Base-by-base conservation (phyloP, 1,140 invertebrate genomes). In the Dreissena rostriformis region DNA sequence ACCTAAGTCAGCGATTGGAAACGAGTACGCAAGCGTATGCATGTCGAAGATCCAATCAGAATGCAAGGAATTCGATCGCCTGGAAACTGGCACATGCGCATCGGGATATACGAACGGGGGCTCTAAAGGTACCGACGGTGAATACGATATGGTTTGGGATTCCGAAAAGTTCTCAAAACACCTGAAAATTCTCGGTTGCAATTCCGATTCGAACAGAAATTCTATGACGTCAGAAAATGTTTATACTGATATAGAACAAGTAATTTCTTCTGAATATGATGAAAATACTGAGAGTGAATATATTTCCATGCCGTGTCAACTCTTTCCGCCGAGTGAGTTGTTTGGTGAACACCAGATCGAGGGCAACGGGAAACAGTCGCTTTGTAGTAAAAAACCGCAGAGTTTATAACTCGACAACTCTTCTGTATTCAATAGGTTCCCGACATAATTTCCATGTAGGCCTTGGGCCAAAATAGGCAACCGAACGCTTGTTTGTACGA, bases 71-170 rank as follows among this genome's bases (percentile, higher is more conserved):
- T 68, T 61, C 28, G 71, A 74, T 14, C 39, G 39, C 49, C 8
- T 73, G 12, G 80, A n/a, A 10, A 24, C 15, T 26, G 70, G 80
- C 12, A 71, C 80, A 15, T 81, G 78, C 28, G 68, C 28, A 28
- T 49, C 71, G 14, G 26, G 26, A 19, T 55, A 52, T 22, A 67
- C 24, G 19, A 29, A 71, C 52, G 49, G 71, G 11, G 57, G 66
- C 5, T 71, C 80, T 49, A 63, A 53, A 15, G 67, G 66, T n/a
- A 76, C 52, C 17, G 80, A 82, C 29, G 80, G 80, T 68, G 80
- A 82, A 29, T 82, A 82, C 63, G 80, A 74, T 51, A 24, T 74
- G 2, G 80, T 82, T 63, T 82, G 80, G 80, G 80, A 82, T 68
- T 82, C 80, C 22, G 71, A 74, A 19, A 74, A 75, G 26, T 75